Conservation (phyloP, 1,140 invertebrate species). For the Heliconius hermathena region DNA sequence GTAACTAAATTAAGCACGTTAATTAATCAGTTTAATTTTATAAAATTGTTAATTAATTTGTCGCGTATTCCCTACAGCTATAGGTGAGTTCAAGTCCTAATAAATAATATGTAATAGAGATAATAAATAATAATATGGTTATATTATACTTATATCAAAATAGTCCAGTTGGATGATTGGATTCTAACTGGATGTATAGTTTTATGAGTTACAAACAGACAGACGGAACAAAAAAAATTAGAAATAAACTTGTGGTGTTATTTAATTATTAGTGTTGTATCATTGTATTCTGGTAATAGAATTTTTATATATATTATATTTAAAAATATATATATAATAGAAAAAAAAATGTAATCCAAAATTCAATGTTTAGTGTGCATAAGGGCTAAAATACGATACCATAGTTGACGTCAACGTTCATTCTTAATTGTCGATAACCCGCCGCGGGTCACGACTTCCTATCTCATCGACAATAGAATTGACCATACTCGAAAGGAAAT, state of each 20-base stretch:
- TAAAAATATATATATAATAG: too few relatives aligned
- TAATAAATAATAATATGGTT: too few relatives aligned
- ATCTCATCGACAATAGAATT: constrained; percentile 39
- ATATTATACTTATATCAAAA: too few relatives aligned
- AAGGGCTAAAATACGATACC: constrained; percentile 37
- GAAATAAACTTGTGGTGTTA: too few relatives aligned
- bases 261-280: too few relatives aligned
- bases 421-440: constrained; percentile 50
- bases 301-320: too few relatives aligned
- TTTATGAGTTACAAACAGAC: too few relatives aligned
- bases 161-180: too few relatives aligned
- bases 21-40: constrained; percentile 1
- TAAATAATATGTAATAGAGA: too few relatives aligned
- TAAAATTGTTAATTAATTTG: background rate
- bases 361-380: constrained; percentile 17
- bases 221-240: too few relatives aligned
- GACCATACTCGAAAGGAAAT: constrained; percentile 37
- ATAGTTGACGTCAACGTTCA: constrained; percentile 47
- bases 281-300: too few relatives aligned
- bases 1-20: background rate
- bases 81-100: background rate
- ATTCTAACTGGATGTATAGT: too few relatives aligned
- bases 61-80: background rate
- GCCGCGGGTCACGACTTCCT: constrained; percentile 46
- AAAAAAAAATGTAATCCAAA: background rate